Percentiles rank a stretch among this genome's conserved stretches.
Conservation (phyloP, 2,113 vertebrate species). For the Apeltes quadracus region DNA sequence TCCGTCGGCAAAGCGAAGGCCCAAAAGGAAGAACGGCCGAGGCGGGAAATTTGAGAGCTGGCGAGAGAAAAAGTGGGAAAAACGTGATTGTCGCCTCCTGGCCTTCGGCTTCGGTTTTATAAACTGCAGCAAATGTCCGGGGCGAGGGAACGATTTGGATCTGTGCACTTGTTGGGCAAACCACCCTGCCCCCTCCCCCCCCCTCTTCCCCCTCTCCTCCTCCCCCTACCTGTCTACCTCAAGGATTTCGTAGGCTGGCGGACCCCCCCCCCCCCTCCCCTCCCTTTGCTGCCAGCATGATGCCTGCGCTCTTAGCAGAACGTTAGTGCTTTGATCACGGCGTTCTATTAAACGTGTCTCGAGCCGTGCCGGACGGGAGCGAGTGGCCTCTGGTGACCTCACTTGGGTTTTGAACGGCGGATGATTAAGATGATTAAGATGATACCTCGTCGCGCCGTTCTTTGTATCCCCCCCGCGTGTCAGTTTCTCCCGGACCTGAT, state of each 20-base stretch:
- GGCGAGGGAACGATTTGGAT: constrained; percentile 3
- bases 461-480: constrained; percentile 26
- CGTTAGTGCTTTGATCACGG: constrained; percentile 44
- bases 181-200: constrained; percentile 28
- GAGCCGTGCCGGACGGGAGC: constrained; percentile 20
- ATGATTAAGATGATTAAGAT: constrained; percentile 34
- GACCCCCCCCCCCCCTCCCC: constrained; percentile 34
- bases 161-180: constrained; percentile 18
- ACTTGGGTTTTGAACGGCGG: no score
- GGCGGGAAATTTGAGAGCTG: constrained; percentile 70
- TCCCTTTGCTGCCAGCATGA: constrained; percentile 43
- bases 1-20: constrained; percentile 31
- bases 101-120: constrained; percentile 45
- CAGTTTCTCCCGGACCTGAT: constrained; percentile 3
- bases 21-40: constrained; percentile 21
- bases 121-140: background rate
- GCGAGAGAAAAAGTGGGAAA: constrained; percentile 74
- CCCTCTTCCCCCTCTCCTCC: constrained; percentile 30
- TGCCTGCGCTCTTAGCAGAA: constrained; percentile 49
- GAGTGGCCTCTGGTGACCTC: constrained; percentile 57
- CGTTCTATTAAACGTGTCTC: constrained; percentile 59
- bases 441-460: constrained; percentile 24
- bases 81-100: constrained; percentile 65
- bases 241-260: constrained; percentile 34
- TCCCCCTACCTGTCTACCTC: constrained; percentile 26